Evolutionary conservation across 2,888 invertebrate genomes (phyloP), one percentile per base, ranked within the genome.

Genomic region (Nysson spinosus): DNA sequence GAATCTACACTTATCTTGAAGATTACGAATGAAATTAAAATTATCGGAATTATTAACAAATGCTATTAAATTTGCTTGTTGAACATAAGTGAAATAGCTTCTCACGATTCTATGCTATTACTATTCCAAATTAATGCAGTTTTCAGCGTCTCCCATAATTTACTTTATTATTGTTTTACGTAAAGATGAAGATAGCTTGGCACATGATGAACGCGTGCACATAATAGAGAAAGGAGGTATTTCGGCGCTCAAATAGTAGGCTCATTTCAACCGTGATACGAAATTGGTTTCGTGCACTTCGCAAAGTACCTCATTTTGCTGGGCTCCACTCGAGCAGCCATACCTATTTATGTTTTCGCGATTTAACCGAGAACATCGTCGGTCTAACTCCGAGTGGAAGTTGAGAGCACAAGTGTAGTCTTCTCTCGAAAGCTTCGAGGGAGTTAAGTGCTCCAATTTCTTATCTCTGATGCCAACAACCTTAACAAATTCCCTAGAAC

Each of bases 201-300:
- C 46, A 30, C 42, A 43, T 30, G 40, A 26, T 50, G 50, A 44
- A 32, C 26, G 32, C 44, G 34, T 49, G 26, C 26, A 52, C 40
- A 30, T 30, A 16, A 43, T 32, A 42, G 32, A n/a, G 16, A 20
- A 22, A 7, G 11, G 12, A 51, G 40, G 30, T 30, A 30, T 54
- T 26, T 60, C 37, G 55, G 55, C 43, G 50, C 46, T 52, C 49
- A 30, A 70, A 52, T 65, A 50, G 34, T 7, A 32, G 44, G 22
- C 56, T 50, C 37, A 50, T 57, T 58, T 51, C 63, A 52, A 56
- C 32, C 34, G 52, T 49, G 50, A 70, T 50, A 55, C 54, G 54
- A 66, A 70, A 70, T 71, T 70, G 61, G 57, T 66, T 70, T 71
- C 54, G 26, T 57, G 44, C 49, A 42, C 16, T 32, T 26, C 50